Evolutionary conservation across 2,797 vertebrate genomes (phyloP).

Genomic region (Eulemur rubriventer): DNA sequence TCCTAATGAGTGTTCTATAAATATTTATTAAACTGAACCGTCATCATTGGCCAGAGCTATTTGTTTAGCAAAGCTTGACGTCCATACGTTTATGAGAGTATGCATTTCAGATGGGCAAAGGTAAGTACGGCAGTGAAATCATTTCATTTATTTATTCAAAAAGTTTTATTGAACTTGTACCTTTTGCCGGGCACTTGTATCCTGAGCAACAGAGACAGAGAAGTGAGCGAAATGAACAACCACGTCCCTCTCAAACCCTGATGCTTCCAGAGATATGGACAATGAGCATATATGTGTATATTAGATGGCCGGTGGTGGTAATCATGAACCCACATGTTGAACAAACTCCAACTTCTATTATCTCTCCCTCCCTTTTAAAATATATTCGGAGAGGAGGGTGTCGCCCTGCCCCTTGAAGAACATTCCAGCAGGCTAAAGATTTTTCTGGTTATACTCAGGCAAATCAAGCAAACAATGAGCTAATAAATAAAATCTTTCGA

Average conservation of each 20-base stretch:
- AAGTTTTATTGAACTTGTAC: background rate
- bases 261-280: background rate
- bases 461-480: background rate
- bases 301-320: too few species aligned
- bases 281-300: background rate
- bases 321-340: background rate
- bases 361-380: background rate
- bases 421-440: background rate
- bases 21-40: background rate
- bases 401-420: background rate
- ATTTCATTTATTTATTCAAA: background rate
- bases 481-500: background rate
- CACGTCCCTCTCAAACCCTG: too few species aligned
- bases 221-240: background rate
- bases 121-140: background rate
- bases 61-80: background rate
- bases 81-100: background rate
- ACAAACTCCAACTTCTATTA: background rate
- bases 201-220: background rate
- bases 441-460: background rate
- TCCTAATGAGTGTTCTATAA: background rate
- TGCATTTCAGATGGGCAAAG: background rate
- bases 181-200: background rate
- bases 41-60: background rate
- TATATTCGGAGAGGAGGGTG: background rate